These are phyloP conservation scores for Pyrgus malvae DNA, from an alignment of 2,888 invertebrate genomes.

Conservation along the genomic window DNA sequence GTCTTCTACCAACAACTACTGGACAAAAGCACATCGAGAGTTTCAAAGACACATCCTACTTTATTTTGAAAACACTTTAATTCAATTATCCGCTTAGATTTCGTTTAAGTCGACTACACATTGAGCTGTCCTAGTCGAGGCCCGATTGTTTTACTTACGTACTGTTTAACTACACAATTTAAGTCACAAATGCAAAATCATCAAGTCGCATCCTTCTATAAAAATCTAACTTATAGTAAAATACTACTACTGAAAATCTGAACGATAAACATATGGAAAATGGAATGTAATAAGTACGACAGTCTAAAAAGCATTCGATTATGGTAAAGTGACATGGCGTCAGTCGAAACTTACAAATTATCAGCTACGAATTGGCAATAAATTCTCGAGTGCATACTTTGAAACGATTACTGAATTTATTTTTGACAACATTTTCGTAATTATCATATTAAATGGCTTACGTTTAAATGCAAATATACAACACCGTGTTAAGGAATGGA, in stretches of 20 bases:
- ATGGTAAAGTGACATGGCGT: slow-evolving; percentile 51
- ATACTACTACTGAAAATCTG: slow-evolving; percentile 32
- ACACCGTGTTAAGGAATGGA: slow-evolving; percentile 62
- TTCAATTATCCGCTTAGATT: slow-evolving; percentile 48
- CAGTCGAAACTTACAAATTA: slow-evolving; percentile 66
- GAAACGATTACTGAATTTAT: slow-evolving; percentile 52
- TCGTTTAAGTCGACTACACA: slow-evolving; percentile 62
- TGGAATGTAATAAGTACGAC: slow-evolving; percentile 79
- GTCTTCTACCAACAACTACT: slow-evolving; percentile 64
- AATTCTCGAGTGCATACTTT: slow-evolving; percentile 62
- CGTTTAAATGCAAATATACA: slow-evolving; percentile 68
- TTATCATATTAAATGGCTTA: slow-evolving; percentile 49
- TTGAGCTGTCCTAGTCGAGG: slow-evolving; percentile 77
- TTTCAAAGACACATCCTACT: slow-evolving; percentile 77
- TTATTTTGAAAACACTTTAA: slow-evolving; percentile 67
- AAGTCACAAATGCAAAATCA: slow-evolving; percentile 57
- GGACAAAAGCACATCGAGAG: slow-evolving; percentile 79
- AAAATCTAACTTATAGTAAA: slow-evolving; percentile 58
- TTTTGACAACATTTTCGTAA: slow-evolving; percentile 46
- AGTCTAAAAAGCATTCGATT: slow-evolving; percentile 70
- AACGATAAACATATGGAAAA: slow-evolving; percentile 64
- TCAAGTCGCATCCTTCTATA: slow-evolving; percentile 52
- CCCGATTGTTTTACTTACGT: slow-evolving; percentile 45
- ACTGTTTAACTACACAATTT: slow-evolving; percentile 32
- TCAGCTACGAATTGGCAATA: slow-evolving; percentile 50